These are phyloP conservation scores for Scolopax mira DNA, from an alignment of 2,113 vertebrate genomes.

Conservation along the genomic window DNA sequence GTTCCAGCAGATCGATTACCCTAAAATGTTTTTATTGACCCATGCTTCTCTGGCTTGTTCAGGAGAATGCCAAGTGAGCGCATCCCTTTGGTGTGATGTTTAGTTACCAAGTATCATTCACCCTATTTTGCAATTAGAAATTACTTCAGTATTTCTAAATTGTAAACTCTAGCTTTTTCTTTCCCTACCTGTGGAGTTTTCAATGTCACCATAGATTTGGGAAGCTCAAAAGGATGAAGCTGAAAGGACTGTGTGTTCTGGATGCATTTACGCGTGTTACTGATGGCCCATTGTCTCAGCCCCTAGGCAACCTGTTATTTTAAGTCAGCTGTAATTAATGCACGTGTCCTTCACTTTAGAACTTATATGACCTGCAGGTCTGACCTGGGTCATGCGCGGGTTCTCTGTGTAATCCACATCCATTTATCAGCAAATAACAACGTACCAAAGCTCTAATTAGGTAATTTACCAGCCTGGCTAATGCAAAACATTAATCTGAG, in stretches of 20 bases:
- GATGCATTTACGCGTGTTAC: fast-evolving
- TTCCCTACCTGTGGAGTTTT: background rate
- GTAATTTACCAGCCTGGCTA: background rate
- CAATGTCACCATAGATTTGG: background rate
- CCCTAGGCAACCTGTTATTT: background rate
- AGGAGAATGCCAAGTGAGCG: background rate
- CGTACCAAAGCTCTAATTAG: background rate
- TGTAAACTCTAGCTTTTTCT: background rate
- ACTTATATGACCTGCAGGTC: background rate
- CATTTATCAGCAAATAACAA: background rate
- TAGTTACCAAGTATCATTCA: background rate
- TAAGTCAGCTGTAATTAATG: background rate
- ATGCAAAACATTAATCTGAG: background rate
- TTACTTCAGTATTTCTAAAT: background rate
- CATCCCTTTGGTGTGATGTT: fast-evolving
- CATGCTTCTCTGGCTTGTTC: background rate
- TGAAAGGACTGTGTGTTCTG: background rate
- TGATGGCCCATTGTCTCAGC: background rate
- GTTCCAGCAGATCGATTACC: background rate
- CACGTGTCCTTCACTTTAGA: background rate
- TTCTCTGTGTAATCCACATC: background rate
- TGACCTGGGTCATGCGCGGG: background rate
- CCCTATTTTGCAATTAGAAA: background rate
- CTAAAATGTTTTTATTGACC: background rate
- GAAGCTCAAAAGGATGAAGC: background rate